Percentiles rank a stretch among this genome's conserved stretches.
Conservation (phyloP, 2,113 vertebrate genomes). For the Abramis brama region DNA sequence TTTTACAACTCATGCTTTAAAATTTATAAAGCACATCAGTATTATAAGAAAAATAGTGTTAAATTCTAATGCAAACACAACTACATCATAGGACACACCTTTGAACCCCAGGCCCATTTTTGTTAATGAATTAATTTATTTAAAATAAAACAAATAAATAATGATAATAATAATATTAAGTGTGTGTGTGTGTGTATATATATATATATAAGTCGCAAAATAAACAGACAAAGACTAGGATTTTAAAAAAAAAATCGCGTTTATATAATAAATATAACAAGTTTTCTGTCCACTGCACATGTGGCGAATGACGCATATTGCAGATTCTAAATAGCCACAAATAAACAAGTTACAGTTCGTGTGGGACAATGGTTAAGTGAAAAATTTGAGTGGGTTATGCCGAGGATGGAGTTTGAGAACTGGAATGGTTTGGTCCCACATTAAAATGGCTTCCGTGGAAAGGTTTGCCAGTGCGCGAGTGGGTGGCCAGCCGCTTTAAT, state of each 20-base stretch:
- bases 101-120: not conserved
- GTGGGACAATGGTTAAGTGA: not conserved
- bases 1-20: not conserved
- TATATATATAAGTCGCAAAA: not conserved
- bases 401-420: not conserved
- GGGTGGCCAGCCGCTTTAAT: slow-evolving; percentile 24
- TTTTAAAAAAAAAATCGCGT: not conserved
- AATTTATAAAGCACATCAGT: not conserved
- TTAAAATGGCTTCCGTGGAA: slow-evolving; percentile 54
- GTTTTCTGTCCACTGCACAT: slow-evolving; percentile 38
- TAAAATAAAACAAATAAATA: not conserved
- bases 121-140: not conserved
- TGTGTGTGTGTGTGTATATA: not conserved
- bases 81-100: not conserved
- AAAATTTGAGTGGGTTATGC: not conserved
- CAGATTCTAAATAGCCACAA: not conserved
- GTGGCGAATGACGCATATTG: slow-evolving; percentile 19
- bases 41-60: not conserved
- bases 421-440: slow-evolving; percentile 8
- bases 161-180: no score
- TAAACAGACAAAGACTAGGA: not conserved
- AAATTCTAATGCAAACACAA: not conserved
- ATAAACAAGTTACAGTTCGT: not conserved
- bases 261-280: not conserved
- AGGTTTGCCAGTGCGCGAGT: slow-evolving; percentile 10